A percentile compares a stretch with the other conserved stretches of the same genome.
Evolutionary conservation across 1,140 invertebrate genomes (phyloP).

Genomic region (Drosophila orosa): DNA sequence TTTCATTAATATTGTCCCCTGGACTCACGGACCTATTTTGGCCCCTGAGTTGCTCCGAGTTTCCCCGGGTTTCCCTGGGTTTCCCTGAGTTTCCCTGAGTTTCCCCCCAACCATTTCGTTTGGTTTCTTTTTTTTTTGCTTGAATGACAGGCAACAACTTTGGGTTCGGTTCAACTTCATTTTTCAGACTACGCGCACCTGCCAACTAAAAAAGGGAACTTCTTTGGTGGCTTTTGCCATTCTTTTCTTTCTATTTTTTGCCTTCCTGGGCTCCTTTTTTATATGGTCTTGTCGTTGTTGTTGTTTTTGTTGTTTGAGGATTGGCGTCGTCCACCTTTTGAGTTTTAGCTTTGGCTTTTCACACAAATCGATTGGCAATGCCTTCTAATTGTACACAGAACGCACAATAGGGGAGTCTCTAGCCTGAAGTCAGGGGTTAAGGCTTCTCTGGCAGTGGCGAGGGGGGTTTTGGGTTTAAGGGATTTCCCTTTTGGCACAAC

Average conservation of each 20-base stretch:
- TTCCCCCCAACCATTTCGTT: slow-evolving; percentile 13
- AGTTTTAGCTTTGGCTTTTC: slow-evolving; percentile 73
- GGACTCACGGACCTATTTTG: slow-evolving; percentile 21
- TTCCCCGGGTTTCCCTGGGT: slow-evolving; percentile 5
- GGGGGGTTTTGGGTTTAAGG: slow-evolving; percentile 13
- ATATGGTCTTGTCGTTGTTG: slow-evolving; percentile 15
- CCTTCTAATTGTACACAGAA: slow-evolving; percentile 79
- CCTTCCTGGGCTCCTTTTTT: slow-evolving; percentile 29
- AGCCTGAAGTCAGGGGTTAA: slow-evolving; percentile 17
- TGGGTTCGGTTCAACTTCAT: slow-evolving; percentile 66
- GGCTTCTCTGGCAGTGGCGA: background rate
- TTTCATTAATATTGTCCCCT: slow-evolving; percentile 60
- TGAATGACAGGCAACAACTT: slow-evolving; percentile 75
- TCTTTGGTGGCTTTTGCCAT: slow-evolving; percentile 45
- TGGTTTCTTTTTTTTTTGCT: slow-evolving; percentile 30
- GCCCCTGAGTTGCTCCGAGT: slow-evolving; percentile 2
- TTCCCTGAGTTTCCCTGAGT: slow-evolving; percentile 1
- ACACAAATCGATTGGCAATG: slow-evolving; percentile 82
- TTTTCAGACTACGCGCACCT: slow-evolving; percentile 76
- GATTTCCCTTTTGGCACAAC: slow-evolving; percentile 66
- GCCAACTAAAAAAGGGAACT: slow-evolving; percentile 54
- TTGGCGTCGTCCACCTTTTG: slow-evolving; percentile 69
- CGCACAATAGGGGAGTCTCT: slow-evolving; percentile 53
- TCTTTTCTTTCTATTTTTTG: slow-evolving; percentile 39
- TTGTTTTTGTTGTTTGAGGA: slow-evolving; percentile 18